phyloP scores from a whole-genome alignment of 2,888 invertebrate genomes.

The Schizaphis graminum region DNA sequence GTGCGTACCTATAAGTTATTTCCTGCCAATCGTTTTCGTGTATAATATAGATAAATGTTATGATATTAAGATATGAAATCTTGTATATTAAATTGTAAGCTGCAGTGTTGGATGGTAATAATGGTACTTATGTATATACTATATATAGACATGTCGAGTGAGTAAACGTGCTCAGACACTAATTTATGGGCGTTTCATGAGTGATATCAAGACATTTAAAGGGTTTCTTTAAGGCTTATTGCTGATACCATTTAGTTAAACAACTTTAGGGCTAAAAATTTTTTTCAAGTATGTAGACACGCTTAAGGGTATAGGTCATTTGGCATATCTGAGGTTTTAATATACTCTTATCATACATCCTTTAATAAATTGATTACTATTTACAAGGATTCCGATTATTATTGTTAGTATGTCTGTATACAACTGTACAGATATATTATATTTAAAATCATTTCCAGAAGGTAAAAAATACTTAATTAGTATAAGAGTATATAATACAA shows the following conservation, averaged over 20 bases:
- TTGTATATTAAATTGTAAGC: background rate
- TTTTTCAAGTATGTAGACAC: background rate
- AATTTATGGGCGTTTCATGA: slow-evolving; percentile 9
- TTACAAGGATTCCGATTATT: background rate
- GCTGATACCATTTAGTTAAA: background rate
- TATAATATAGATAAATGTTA: slow-evolving; percentile 24
- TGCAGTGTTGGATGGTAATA: background rate
- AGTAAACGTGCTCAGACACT: background rate
- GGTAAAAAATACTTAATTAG: background rate
- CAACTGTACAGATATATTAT: background rate
- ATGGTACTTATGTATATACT: background rate
- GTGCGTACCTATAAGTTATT: background rate
- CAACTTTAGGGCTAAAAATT: background rate
- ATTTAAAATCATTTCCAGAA: background rate
- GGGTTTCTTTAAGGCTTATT: slow-evolving; percentile 5
- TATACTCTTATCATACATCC: background rate
- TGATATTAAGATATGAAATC: slow-evolving; percentile 26
- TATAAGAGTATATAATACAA: no score
- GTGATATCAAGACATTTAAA: background rate
- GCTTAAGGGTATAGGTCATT: background rate
- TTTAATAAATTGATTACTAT: background rate
- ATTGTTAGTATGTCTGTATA: background rate
- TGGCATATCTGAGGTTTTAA: background rate
- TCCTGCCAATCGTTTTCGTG: slow-evolving; percentile 11
- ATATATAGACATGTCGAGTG: background rate